Conservation (phyloP, 2,888 invertebrate species). For the Eurois occulta region DNA sequence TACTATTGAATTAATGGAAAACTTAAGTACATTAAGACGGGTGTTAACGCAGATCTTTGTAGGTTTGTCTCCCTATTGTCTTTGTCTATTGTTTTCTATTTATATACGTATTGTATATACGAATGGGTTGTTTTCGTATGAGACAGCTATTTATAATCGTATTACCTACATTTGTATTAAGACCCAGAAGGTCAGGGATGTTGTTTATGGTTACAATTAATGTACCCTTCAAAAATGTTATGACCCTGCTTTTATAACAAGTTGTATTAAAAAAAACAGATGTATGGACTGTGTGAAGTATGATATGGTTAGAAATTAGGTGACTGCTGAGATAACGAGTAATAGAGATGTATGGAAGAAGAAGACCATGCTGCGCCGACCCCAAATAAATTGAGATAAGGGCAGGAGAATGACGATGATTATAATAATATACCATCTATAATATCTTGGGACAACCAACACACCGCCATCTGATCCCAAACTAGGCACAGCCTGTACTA, state of each 20-base stretch:
- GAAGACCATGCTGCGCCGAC: too few relatives aligned
- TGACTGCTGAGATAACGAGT: too few relatives aligned
- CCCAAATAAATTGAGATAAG: too few relatives aligned
- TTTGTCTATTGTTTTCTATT: not conserved
- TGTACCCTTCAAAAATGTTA: not conserved
- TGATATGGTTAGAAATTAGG: too few relatives aligned
- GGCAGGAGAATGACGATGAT: too few relatives aligned
- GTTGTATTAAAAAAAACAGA: too few relatives aligned
- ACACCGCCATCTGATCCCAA: too few relatives aligned
- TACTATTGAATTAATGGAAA: conserved; percentile 35
- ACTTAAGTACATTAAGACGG: conserved; percentile 30
- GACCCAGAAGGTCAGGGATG: not conserved
- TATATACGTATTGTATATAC: not conserved
- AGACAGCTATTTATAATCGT: not conserved
- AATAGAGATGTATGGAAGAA: too few relatives aligned
- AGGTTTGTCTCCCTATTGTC: conserved; percentile 10
- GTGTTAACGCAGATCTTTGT: conserved; percentile 10
- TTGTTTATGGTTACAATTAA: not conserved
- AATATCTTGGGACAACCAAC: too few relatives aligned
- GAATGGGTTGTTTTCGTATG: not conserved
- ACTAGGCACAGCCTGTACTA: too few relatives aligned
- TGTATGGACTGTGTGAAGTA: too few relatives aligned
- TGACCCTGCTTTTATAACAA: not conserved
- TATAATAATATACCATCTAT: too few relatives aligned
- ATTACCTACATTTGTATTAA: conserved; percentile 8